A percentile compares a stretch with the other conserved stretches of the same genome.
Evolutionary conservation across 2,113 vertebrate species (phyloP).

Genomic region (Myotis davidii): DNA sequence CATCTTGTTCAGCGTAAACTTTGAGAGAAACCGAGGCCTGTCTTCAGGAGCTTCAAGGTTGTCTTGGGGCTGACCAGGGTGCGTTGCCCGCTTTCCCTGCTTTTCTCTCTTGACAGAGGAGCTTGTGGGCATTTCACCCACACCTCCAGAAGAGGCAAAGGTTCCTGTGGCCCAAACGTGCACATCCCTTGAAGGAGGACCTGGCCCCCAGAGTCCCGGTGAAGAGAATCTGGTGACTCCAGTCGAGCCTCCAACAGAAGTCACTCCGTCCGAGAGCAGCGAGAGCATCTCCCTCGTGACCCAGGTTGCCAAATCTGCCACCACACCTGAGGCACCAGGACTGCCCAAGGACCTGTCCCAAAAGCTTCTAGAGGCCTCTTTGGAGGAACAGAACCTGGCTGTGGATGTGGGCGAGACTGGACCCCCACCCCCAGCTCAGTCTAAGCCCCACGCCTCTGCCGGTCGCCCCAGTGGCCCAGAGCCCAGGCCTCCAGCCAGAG

Average conservation of each 20-base stretch:
- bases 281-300: constrained; percentile 94
- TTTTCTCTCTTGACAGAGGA: constrained; percentile 87
- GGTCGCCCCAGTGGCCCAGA: constrained; percentile 66
- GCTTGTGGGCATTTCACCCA: constrained; percentile 85
- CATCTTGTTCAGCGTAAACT: background rate
- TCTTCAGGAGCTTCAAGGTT: background rate
- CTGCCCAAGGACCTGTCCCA: constrained; percentile 77
- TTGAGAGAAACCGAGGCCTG: background rate
- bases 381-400: constrained; percentile 78
- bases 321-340: constrained; percentile 60
- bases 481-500: constrained; percentile 81
- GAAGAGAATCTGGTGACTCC: constrained; percentile 75
- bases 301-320: constrained; percentile 88
- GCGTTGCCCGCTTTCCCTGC: background rate
- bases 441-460: constrained; percentile 52
- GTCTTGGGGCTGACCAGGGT: background rate
- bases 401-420: constrained; percentile 74
- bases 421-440: constrained; percentile 55
- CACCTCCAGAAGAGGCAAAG: constrained; percentile 82
- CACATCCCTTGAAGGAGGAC: constrained; percentile 60
- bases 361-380: constrained; percentile 80
- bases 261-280: constrained; percentile 93
- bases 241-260: constrained; percentile 69
- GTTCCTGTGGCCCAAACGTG: constrained; percentile 45
- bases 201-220: constrained; percentile 48